phyloP scores from a whole-genome alignment of 2,888 invertebrate species.

The Agonopterix alstromeriana region DNA sequence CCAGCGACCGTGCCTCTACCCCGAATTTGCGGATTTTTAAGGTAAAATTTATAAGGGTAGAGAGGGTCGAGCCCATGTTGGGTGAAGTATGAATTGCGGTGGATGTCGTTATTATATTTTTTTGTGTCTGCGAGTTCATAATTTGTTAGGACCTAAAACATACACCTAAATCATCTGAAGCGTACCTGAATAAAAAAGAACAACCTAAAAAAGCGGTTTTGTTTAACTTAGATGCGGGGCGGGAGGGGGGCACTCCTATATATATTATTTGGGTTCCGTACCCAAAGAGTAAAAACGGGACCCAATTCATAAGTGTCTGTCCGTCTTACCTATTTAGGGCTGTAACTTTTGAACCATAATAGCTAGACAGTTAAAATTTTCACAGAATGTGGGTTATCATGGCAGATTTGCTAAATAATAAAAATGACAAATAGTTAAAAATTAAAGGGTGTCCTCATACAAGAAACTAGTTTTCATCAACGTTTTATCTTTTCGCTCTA shows the following conservation, averaged over 20 bases:
- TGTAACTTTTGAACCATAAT: no score
- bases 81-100: conserved; percentile 28
- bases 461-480: no score
- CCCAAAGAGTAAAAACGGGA: no score
- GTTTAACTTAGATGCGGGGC: not conserved
- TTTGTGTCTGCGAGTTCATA: conserved; percentile 7
- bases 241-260: not conserved
- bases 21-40: conserved; percentile 77
- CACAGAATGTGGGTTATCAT: no score
- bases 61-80: conserved; percentile 16
- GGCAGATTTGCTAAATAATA: no score
- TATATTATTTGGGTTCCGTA: not conserved
- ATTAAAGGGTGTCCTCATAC: no score
- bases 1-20: conserved; percentile 60
- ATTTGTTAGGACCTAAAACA: conserved; percentile 1
- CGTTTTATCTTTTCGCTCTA: no score
- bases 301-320: no score
- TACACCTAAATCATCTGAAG: not conserved
- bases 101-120: conserved; percentile 23
- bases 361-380: no score
- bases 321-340: no score
- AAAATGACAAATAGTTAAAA: no score
- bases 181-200: not conserved
- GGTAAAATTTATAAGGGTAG: conserved; percentile 72
- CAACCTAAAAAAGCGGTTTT: not conserved